These are phyloP conservation scores for Ornithoptera priamus DNA, from an alignment of 2,888 invertebrate species.

Conservation along the genomic window DNA sequence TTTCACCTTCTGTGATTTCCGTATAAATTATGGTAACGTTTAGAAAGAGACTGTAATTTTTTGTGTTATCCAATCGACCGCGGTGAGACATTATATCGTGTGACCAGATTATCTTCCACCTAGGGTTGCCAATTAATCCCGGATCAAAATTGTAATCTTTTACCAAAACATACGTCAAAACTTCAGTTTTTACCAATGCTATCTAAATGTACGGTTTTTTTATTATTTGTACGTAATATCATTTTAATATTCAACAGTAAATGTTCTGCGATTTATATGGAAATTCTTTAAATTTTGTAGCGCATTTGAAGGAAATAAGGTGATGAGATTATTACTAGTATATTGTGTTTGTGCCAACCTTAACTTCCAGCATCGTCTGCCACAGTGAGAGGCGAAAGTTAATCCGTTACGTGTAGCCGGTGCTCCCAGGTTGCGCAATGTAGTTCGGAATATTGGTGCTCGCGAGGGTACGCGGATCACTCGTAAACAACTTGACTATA, in stretches of 20 bases:
- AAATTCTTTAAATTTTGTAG: no score
- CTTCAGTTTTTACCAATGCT: no score
- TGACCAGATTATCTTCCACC: slow-evolving; percentile 38
- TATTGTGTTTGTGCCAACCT: slow-evolving; percentile 5
- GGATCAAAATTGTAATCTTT: neutral
- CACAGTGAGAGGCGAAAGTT: slow-evolving; percentile 62
- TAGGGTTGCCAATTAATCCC: slow-evolving; percentile 15
- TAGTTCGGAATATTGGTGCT: slow-evolving; percentile 41
- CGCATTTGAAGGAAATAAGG: no score
- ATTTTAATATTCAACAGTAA: neutral
- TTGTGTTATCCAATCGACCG: slow-evolving; percentile 35
- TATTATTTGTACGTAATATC: neutral
- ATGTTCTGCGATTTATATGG: neutral
- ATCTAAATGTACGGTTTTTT: no score
- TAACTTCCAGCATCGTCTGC: slow-evolving; percentile 46
- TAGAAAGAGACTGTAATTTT: slow-evolving; percentile 16
- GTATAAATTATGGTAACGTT: slow-evolving; percentile 4
- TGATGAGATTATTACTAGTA: neutral
- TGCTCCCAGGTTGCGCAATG: slow-evolving; percentile 46
- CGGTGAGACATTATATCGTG: slow-evolving; percentile 29
- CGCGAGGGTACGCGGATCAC: slow-evolving; percentile 30
- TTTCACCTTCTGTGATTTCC: neutral
- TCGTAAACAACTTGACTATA: slow-evolving; percentile 30
- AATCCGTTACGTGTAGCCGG: slow-evolving; percentile 42
- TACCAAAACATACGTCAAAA: neutral